Base-by-base conservation (phyloP, 2,797 vertebrate species). In the Chelmon rostratus region DNA sequence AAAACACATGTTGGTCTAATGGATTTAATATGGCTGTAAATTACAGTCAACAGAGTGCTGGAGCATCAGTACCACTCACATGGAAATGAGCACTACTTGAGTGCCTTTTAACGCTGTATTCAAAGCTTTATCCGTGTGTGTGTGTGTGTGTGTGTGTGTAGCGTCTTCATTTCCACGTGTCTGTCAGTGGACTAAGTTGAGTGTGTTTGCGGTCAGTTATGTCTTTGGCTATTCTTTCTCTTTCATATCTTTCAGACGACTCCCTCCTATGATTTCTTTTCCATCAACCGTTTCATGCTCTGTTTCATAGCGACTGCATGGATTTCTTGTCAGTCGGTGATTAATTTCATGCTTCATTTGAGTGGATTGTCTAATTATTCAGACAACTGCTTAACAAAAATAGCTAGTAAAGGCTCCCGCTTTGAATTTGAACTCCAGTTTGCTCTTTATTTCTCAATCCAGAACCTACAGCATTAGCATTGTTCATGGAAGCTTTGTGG, bases 1-100 rank as follows among this genome's bases (percentile, higher is more conserved):
- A 83, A 88, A 92, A 89, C 93, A 92, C 78, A 79, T 92, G 92
- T 91, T 90, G 83, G 81, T 89, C 86, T 93, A 93, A 94, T 94
- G 86, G 91, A 84, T 93, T 93, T 92, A 93, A 92, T 92, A 86
- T 84, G 88, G 89, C 82, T 83, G 86, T 91, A 90, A 93, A 94
- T 93, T 86, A 88, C 90, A 87, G 82, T 81, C 86, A 79, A 71
- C 88, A 57, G 68, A 79, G 84, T 59, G 80, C 83, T 54, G 79
- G 57, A 76, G 84, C 79, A 78, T 83, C 85, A 66, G 87, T 54
- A 61, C 76, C 88, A 76, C 88, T 90, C 72, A 82, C 88, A 91
- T 88, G 84, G 90, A 92, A 88, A 92, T 90, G 88, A 88, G 80
- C 70, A 1, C 68, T 49, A 69, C 82, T 85, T 66, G 71, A 88